These are phyloP conservation scores for Caenorhabditis drosophilae DNA, from an alignment of 2,888 invertebrate genomes.

Conservation along the genomic window DNA sequence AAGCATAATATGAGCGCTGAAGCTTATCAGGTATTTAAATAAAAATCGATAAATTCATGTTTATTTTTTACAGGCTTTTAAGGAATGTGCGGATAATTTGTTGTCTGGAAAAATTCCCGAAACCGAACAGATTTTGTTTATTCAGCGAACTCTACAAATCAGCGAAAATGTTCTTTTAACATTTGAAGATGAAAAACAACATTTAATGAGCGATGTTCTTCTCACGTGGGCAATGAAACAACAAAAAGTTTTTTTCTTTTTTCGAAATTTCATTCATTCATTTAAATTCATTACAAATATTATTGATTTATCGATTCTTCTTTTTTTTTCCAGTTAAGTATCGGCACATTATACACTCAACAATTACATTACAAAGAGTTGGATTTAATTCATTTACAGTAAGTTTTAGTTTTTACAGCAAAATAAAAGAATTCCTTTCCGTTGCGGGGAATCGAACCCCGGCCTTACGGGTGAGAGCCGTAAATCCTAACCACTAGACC, in stretches of 20 bases:
- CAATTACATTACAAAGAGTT: conserved; percentile 63
- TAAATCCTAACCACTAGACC: conserved; percentile 55
- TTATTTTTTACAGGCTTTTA: conserved; percentile 58
- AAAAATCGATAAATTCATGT: neutral
- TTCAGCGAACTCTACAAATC: conserved; percentile 51
- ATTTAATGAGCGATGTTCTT: conserved; percentile 66
- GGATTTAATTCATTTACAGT: conserved; percentile 63
- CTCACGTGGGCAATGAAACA: conserved; percentile 66
- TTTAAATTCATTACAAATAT: neutral
- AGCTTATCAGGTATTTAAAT: conserved; percentile 56
- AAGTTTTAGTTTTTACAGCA: conserved; percentile 7
- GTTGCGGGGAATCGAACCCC: conserved; percentile 50
- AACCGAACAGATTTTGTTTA: conserved; percentile 49
- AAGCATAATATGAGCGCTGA: conserved; percentile 66
- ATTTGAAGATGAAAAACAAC: conserved; percentile 67
- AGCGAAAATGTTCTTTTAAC: conserved; percentile 50
- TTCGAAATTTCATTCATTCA: no score
- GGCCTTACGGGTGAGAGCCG: conserved; percentile 55
- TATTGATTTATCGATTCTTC: neutral
- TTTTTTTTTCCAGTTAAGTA: conserved; percentile 46
- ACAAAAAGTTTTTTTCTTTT: no score
- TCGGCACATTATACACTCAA: conserved; percentile 66
- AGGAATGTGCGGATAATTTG: conserved; percentile 64
- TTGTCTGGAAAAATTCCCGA: conserved; percentile 55
- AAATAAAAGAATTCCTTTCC: no score